Percentiles rank a stretch among this genome's conserved stretches.
Conservation (phyloP, 2,797 vertebrate genomes). For the Nyctibius grandis region DNA sequence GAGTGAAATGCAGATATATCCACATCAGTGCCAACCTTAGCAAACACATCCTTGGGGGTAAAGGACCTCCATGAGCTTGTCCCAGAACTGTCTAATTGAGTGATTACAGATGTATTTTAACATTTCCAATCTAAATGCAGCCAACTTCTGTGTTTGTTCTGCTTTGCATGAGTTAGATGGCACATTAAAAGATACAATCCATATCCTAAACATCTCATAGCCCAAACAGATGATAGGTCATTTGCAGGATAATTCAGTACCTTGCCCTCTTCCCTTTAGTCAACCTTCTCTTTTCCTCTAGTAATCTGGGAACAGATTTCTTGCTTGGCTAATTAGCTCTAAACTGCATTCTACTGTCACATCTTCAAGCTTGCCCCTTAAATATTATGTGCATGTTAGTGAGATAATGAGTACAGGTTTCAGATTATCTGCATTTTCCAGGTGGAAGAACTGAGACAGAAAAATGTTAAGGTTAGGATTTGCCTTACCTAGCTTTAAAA, state of each 20-base stretch:
- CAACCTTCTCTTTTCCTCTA: background rate
- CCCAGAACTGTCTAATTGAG: background rate
- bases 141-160: background rate
- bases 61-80: background rate
- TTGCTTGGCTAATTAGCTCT: background rate
- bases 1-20: background rate
- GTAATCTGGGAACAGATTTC: background rate
- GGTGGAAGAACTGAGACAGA: background rate
- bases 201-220: background rate
- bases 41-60: background rate
- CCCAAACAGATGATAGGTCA: background rate
- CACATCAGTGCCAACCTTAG: background rate
- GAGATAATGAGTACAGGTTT: background rate
- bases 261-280: background rate
- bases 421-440: background rate
- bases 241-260: background rate
- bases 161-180: background rate
- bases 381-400: background rate
- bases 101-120: background rate
- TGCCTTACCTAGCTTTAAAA: background rate
- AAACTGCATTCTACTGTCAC: background rate
- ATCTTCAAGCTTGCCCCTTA: background rate
- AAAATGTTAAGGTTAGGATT: background rate
- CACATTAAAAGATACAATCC: background rate
- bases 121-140: background rate